Evolutionary conservation across 2,113 vertebrate species (phyloP), one percentile per base, ranked within the genome.

Genomic region (Brevimyrus niger): DNA sequence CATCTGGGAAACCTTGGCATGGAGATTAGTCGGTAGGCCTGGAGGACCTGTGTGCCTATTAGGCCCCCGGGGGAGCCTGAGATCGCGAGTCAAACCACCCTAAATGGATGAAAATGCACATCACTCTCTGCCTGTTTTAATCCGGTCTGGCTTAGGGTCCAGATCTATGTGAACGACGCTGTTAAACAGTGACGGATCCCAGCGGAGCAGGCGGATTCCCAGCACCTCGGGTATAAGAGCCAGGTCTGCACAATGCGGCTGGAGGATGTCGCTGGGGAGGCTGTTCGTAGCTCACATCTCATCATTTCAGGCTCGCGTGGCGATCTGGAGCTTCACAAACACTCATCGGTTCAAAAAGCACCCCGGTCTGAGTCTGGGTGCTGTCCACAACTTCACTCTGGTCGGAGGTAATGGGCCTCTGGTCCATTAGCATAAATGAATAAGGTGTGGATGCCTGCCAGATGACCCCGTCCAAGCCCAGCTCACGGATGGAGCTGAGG

Each of bases 391-490:
- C 35, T 23, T 42, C 80, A 83, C 80, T 83, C 38, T n/a, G 38
- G 44, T 23, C 42, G 6, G 44, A 47, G 80, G 23, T 83, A 83
- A 83, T 47, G 44, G 44, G 42, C 80, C 35, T 42, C 38, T 17
- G 38, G 19, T n/a, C 38, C 15, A 83, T 83, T 84, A 84, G 35
- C 82, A 84, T 84, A 84, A 84, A 84, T 46, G 38, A 84, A 84
- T 46, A 84, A 84, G 82, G 38, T 84, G 82, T 84, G 82, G 82
- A 84, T 84, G 82, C 35, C 82, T 47, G 82, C 82, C 82, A 84
- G 38, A 23, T 84, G 82, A 84, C 82, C 82, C 44, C 44, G 1
- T 42, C 73, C 73, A 13, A 10, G 38, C 38, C 42, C 82, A 47
- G 42, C 82, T 46, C 38, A 47, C 44, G 82, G 44, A 84, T n/a